Evolutionary conservation across 2,797 vertebrate species (phyloP), one percentile per base, ranked within the genome.

Genomic region (Nasua narica): DNA sequence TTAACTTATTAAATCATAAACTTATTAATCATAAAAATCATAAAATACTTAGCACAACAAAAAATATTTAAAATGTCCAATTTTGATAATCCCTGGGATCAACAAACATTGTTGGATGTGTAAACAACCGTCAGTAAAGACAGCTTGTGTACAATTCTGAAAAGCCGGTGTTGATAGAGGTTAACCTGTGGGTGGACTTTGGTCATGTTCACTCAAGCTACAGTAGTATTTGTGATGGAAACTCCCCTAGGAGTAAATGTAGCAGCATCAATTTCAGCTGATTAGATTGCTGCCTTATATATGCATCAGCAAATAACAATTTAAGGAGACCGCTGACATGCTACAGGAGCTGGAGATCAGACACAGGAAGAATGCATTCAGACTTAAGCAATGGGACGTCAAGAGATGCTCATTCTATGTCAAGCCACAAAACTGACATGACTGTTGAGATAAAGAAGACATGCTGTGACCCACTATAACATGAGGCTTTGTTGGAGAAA

Each of bases 301-400:
- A 54, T 92, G 90, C 77, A 91, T 87, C 52, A 81, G 69, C 92
- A 98, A 97, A 15, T 48, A 19, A 0, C 50, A 78, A 43, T 89
- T 91, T 74, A 83, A 96, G 72, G 67, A 95, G 90, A 96, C 62
- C 90, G 82, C 60, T 95, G 87, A 93, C 43, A 27, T 83, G 69
- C 25, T 82, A 46, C 35, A 77, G 37, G 70, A 97, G 60, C 32
- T 56, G 14, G 88, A 93, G 60, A 79, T 58, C 85, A 95, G 86
- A 94, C 58, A 50, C 56, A 19, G 2, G 60, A 91, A n/a, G 74
- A 83, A 92, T 46, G 25, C 43, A 46, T 92, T 90, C 54, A 84
- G 67, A 60, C 43, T 35, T 90, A 48, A 85, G 85, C 40, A 69
- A 56, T 32, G 50, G 60, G 37, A 90, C 74, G 62, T 67, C 81